Percentiles rank a stretch among this genome's conserved stretches.
These are phyloP conservation scores for Catharus bicknelli DNA, from an alignment of 2,113 vertebrate species.

Conservation along the genomic window DNA sequence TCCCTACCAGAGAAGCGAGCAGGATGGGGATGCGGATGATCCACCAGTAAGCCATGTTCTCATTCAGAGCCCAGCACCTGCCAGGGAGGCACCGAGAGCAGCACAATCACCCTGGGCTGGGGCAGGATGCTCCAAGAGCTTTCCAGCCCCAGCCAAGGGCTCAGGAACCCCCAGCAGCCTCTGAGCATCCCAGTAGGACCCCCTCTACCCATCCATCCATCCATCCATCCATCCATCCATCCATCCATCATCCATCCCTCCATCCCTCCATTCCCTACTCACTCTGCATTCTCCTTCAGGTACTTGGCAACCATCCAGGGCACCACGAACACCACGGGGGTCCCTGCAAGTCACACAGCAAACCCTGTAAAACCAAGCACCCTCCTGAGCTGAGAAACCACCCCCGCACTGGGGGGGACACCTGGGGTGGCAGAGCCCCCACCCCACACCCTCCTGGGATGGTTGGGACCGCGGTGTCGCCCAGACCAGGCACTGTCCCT, in stretches of 20 bases:
- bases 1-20: conserved; percentile 78
- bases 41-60: conserved; percentile 89
- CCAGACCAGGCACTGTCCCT: rapidly evolving
- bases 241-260: neutral
- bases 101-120: neutral
- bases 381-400: neutral
- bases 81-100: neutral
- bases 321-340: conserved; percentile 79
- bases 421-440: neutral
- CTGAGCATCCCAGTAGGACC: rapidly evolving
- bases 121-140: neutral
- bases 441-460: rapidly evolving
- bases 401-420: rapidly evolving
- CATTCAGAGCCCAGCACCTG: conserved; percentile 85
- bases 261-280: conserved; percentile 22
- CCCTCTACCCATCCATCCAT: neutral
- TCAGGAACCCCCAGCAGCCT: neutral
- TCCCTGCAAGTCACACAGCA: conserved; percentile 71
- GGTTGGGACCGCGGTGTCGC: rapidly evolving
- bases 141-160: neutral
- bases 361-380: conserved; percentile 49
- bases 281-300: conserved; percentile 83
- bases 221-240: neutral
- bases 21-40: conserved; percentile 85
- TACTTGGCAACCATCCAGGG: conserved; percentile 80